Conservation (phyloP, 2,797 vertebrate species). For the Helostoma temminkii region DNA sequence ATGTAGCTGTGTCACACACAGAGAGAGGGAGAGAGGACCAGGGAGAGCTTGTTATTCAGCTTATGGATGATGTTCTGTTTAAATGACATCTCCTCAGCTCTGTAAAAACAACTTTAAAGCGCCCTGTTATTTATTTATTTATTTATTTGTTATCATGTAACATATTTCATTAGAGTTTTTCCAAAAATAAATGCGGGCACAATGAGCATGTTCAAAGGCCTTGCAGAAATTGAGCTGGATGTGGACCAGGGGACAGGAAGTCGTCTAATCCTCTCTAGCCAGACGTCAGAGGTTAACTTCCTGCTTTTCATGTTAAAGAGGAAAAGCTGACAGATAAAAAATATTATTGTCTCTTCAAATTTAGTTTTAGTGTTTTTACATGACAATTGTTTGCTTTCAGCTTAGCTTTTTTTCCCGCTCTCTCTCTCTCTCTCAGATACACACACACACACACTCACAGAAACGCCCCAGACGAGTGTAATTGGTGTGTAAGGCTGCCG, state of each 20-base stretch:
- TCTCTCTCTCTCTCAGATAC: conserved; percentile 8
- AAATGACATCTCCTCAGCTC: conserved; percentile 73
- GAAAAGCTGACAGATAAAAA: conserved; percentile 43
- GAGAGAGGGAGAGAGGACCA: conserved; percentile 47
- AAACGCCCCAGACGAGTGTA: conserved; percentile 80
- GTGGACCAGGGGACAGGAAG: conserved; percentile 46
- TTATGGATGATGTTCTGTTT: conserved; percentile 82
- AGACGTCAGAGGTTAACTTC: conserved; percentile 47
- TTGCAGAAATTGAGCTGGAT: conserved; percentile 47
- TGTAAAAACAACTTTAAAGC: conserved; percentile 75
- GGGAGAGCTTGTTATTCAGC: conserved; percentile 76
- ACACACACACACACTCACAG: conserved; percentile 43
- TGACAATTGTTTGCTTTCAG: conserved; percentile 62
- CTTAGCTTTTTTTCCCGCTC: not conserved
- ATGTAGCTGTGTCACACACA: conserved; percentile 69
- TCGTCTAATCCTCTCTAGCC: conserved; percentile 47
- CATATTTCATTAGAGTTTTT: conserved; percentile 73
- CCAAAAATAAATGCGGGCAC: conserved; percentile 60
- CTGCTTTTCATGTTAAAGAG: conserved; percentile 31
- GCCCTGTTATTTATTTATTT: not conserved
- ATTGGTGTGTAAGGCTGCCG: conserved; percentile 81
- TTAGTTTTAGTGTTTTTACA: conserved; percentile 27
- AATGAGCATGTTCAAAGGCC: conserved; percentile 44
- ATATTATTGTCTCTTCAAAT: conserved; percentile 49
- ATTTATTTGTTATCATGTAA: conserved; percentile 52